Conservation (phyloP, 2,113 vertebrate species). For the Aythya baeri region DNA sequence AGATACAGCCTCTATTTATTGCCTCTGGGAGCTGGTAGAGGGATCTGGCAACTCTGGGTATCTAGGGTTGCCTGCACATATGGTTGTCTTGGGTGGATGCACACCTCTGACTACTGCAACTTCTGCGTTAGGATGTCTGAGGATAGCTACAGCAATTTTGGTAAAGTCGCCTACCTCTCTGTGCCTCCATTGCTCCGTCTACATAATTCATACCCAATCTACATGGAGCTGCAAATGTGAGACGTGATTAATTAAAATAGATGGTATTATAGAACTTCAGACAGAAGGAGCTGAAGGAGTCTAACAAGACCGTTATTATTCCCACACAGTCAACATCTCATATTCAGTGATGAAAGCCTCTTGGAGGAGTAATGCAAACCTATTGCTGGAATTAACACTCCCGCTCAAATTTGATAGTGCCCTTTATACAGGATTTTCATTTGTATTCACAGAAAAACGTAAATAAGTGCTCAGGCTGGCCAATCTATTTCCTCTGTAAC, state of each 20-base stretch:
- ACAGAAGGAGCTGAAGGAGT: background rate
- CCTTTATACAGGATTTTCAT: conserved; percentile 69
- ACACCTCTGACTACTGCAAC: background rate
- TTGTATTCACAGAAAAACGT: conserved; percentile 64
- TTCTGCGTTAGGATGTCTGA: background rate
- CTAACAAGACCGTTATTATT: background rate
- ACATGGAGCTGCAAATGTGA: background rate
- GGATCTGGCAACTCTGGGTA: background rate
- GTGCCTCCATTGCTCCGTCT: background rate
- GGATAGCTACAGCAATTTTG: background rate
- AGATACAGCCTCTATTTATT: background rate
- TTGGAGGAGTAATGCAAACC: conserved; percentile 31
- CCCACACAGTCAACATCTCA: background rate
- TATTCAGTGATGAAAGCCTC: conserved; percentile 49
- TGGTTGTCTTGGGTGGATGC: background rate
- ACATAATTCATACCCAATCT: background rate
- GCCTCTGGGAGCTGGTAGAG: background rate
- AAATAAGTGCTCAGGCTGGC: conserved; percentile 68
- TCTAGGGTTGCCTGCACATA: background rate
- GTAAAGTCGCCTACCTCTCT: background rate
- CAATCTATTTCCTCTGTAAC: conserved; percentile 72
- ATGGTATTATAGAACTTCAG: background rate
- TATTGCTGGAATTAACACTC: conserved; percentile 63
- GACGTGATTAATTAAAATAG: background rate
- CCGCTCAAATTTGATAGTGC: conserved; percentile 70